Evolutionary conservation across 2,113 vertebrate genomes (phyloP), one percentile per base, ranked within the genome.

Genomic region (Salvelinus namaycush): DNA sequence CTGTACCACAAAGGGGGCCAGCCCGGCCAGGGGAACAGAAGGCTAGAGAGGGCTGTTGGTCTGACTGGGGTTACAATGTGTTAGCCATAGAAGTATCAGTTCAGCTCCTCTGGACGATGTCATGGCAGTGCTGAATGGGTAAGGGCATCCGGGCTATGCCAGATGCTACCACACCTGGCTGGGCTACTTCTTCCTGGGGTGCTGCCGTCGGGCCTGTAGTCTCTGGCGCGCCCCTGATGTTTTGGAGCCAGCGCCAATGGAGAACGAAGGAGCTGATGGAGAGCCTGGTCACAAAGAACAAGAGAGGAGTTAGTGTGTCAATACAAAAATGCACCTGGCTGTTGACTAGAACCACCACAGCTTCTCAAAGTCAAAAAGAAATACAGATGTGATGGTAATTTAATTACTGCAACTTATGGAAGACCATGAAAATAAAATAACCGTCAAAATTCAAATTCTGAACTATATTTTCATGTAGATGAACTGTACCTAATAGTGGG

Each of bases 171-270:
- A 22, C 20, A 54, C 74, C 22, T 14, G 4, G 4, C 7, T 1
- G 2, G 57, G 9, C 81, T 93, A 99, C 87, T 99, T 98, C 89
- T 99, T 99, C 81, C 97, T 94, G 51, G 91, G 92, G 75, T 98
- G 96, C 77, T 97, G 97, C 81, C 97, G 90, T 39, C 97, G 93
- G 1, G 97, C 95, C 89, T 97, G 96, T 75, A 99, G 92, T 69
- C 97, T 93, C 85, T 98, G 97, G 0, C 97, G 94, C 0, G 95
- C 91, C 9, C 90, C 90, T 0, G 93, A 79, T 0, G 83, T 88
- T 88, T 96, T 98, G 34, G 96, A 95, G 84, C 96, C 95, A 0
- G 96, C 92, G 65, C 97, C 97, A 0, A 99, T 99, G 67, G 97
- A 98, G 88, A 99, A 99, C 0, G 93, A 6, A 0, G 94, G 92